Base-by-base conservation (phyloP, 1,140 invertebrate species). In the Alviniconcha marisindica region DNA sequence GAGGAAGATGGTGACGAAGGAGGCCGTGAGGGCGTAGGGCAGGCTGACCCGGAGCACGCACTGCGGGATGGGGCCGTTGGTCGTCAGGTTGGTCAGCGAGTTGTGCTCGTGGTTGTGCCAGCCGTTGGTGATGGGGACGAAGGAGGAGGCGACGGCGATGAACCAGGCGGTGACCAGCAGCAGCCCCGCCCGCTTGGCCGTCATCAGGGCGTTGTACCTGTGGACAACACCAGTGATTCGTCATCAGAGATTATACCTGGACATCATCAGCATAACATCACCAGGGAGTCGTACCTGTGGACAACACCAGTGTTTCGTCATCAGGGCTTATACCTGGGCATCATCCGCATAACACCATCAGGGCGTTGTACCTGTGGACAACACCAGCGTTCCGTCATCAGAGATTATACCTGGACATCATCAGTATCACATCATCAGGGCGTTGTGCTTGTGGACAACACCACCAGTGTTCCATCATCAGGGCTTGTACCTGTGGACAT, bases 131-230 rank as follows among this genome's bases (percentile, higher is more conserved):
- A 99, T 98, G 82, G 98, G 98, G 83, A 99, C 95, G 94, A 99
- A 99, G 83, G 98, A 99, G 81, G 99, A 98, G 31, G 99, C 94
- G 31, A 96, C 97, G 3, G 97, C 98, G 89, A 99, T 95, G 21
- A 98, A 94, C 98, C 98, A 99, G n/a, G 99, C 98, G 10, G 96
- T 95, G 0, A 95, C 95, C 86, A 99, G 98, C 97, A 99, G 98
- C 40, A 97, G 93, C 0, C 96, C 95, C 0, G 97, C 89, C 42
- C 88, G 79, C 88, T 95, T 94, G 87, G 97, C 95, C 31, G 97
- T 98, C 89, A 99, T 97, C 96, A 97, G 98, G 74, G 97, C 95
- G 24, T 97, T 97, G 93, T 99, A 99, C 91, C 92, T 71, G 69
- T 66, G 24, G 5, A 28, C 28, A 66, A 4, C 28, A 33, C 18